Base-by-base conservation (phyloP, 2,113 vertebrate species). In the Elachura formosa region DNA sequence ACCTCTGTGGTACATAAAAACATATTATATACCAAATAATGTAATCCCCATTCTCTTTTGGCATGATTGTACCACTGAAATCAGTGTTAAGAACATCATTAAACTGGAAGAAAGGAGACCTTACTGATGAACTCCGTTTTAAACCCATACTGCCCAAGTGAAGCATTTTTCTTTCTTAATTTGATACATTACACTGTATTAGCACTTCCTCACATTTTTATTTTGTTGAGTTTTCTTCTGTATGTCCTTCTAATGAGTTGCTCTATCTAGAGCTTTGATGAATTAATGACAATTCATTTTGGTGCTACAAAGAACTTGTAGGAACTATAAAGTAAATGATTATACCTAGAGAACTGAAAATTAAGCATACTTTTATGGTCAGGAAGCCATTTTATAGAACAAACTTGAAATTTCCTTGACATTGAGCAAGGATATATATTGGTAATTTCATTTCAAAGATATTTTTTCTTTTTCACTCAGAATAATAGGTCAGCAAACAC, bases 11-110 rank as follows among this genome's bases (percentile, higher is more conserved):
- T 41, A 23, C 16, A 38, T 23, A 71, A 87, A 76, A 41, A 36
- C 1, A 1, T 62, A 12, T 13, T 34, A 3, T 1, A 4, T 59
- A 33, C 5, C 0, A 1, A 56, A n/a, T 4, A 41, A 3, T 24
- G 14, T 24, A 12, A 78, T 62, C 5, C 14, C 24, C 1, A 0
- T 66, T 77, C 33, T 17, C 6, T 45, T 84, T 67, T 40, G 29
- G 14, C 8, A 49, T 38, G 26, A 58, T 33, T 28, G 5, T 14
- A 68, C 12, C 9, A 20, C 5, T 66, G 51, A 77, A 76, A 66
- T 81, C n/a, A 29, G 6, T 25, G 16, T 49, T 46, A 71, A 51
- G 31, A 82, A 45, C 72, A 10, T 72, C 8, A 31, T 1, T 64
- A 31, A 38, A 63, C 13, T 66, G 22, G 31, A 74, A 83, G 23